These are phyloP conservation scores for Cyanoderma ruficeps DNA, from an alignment of 2,113 vertebrate species.

Conservation along the genomic window DNA sequence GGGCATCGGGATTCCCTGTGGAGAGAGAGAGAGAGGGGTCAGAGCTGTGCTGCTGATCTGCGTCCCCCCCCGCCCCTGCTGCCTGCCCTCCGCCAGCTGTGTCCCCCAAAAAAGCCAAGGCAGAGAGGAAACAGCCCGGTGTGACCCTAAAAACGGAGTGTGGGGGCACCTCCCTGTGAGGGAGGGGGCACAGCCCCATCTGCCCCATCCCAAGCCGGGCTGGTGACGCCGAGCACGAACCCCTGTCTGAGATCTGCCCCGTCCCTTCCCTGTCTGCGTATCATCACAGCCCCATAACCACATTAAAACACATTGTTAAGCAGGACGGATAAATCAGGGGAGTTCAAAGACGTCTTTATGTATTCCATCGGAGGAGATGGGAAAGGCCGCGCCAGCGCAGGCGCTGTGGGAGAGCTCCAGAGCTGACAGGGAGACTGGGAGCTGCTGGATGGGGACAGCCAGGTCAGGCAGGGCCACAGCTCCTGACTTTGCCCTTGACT, in stretches of 20 bases:
- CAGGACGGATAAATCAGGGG: background rate
- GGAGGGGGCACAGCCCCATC: background rate
- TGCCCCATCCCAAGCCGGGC: fast-evolving
- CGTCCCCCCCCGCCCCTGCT: background rate
- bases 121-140: fast-evolving
- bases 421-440: background rate
- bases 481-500: background rate
- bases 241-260: background rate
- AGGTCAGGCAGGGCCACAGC: background rate
- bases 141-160: fast-evolving
- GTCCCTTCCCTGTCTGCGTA: background rate
- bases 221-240: background rate
- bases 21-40: background rate
- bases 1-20: conserved; percentile 97
- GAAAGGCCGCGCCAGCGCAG: fast-evolving
- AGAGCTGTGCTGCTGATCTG: background rate
- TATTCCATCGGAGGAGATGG: background rate
- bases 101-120: fast-evolving
- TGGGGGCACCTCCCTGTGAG: background rate
- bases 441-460: background rate
- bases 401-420: background rate
- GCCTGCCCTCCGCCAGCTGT: fast-evolving
- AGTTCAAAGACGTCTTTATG: background rate
- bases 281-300: background rate
- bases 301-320: background rate